Evolutionary conservation across 2,888 invertebrate genomes (phyloP).

Genomic region (Ischnus inquisitorius): DNA sequence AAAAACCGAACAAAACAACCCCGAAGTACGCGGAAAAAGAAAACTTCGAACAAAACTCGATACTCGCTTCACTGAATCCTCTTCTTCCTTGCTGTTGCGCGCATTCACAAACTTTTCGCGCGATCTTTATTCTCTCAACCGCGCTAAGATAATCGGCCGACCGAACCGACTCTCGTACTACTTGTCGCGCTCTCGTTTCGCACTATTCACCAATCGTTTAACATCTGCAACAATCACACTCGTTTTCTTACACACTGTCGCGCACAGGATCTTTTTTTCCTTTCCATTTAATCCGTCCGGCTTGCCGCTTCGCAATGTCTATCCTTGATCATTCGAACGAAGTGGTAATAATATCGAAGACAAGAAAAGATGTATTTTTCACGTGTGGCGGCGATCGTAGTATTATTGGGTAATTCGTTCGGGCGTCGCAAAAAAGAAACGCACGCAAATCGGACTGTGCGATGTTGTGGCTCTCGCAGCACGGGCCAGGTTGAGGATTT

Average conservation of each 20-base stretch:
- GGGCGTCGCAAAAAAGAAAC: slow-evolving; percentile 11
- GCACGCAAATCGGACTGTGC: not conserved
- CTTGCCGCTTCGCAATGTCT: slow-evolving; percentile 43
- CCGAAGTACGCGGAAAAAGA: slow-evolving; percentile 20
- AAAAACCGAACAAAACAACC: not conserved
- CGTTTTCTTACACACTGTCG: slow-evolving; percentile 32
- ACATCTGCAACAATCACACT: slow-evolving; percentile 31
- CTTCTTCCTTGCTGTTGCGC: slow-evolving; percentile 1
- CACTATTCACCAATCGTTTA: slow-evolving; percentile 45
- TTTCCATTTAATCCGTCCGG: slow-evolving; percentile 15
- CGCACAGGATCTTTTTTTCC: not conserved
- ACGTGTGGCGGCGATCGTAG: not conserved
- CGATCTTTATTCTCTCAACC: not conserved
- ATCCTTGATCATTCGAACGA: slow-evolving; percentile 53
- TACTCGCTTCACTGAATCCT: slow-evolving; percentile 22
- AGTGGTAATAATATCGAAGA: slow-evolving; percentile 9
- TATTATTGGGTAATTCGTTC: not conserved
- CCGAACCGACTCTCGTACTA: slow-evolving; percentile 34
- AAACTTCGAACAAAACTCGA: slow-evolving; percentile 11
- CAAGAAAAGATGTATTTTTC: not conserved
- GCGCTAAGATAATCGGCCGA: not conserved
- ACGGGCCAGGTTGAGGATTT: slow-evolving; percentile 6
- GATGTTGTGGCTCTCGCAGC: slow-evolving; percentile 26
- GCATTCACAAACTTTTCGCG: slow-evolving; percentile 7
- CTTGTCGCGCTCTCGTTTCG: slow-evolving; percentile 18